phyloP scores from a whole-genome alignment of 2,797 vertebrate genomes.

The Melanotaenia parkinsoni region DNA sequence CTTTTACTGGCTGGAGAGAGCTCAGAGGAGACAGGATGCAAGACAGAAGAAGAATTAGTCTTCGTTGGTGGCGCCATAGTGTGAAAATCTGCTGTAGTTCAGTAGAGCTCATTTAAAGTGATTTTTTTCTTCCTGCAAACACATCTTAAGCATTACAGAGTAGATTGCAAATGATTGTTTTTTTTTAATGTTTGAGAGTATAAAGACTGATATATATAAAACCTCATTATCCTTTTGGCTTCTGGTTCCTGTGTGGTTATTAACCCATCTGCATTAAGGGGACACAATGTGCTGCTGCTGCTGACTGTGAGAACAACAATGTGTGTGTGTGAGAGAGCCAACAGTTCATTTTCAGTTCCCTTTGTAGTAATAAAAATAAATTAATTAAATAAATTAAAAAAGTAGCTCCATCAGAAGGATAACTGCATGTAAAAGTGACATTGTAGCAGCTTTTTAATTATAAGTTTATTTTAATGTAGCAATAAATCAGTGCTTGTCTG shows the following conservation, averaged over 20 bases:
- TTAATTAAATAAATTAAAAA: background rate
- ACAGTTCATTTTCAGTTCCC: background rate
- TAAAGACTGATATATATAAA: background rate
- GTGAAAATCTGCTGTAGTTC: background rate
- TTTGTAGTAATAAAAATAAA: background rate
- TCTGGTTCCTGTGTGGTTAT: background rate
- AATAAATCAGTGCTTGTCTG: background rate
- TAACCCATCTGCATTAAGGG: background rate
- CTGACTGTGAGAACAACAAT: background rate
- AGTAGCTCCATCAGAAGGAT: background rate
- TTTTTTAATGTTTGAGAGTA: background rate
- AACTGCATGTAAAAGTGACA: background rate
- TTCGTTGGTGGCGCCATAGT: no score
- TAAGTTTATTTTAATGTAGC: background rate
- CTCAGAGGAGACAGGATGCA: background rate
- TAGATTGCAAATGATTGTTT: background rate
- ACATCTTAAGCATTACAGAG: background rate
- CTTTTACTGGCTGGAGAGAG: background rate
- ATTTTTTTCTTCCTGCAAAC: constrained; percentile 1
- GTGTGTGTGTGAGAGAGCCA: background rate
- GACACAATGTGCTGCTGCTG: background rate
- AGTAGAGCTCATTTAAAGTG: background rate
- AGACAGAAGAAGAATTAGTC: background rate
- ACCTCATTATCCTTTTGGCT: background rate
- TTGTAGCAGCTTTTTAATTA: background rate